Base-by-base conservation (phyloP, 2,888 invertebrate species). In the Lomographa bimaculata region DNA sequence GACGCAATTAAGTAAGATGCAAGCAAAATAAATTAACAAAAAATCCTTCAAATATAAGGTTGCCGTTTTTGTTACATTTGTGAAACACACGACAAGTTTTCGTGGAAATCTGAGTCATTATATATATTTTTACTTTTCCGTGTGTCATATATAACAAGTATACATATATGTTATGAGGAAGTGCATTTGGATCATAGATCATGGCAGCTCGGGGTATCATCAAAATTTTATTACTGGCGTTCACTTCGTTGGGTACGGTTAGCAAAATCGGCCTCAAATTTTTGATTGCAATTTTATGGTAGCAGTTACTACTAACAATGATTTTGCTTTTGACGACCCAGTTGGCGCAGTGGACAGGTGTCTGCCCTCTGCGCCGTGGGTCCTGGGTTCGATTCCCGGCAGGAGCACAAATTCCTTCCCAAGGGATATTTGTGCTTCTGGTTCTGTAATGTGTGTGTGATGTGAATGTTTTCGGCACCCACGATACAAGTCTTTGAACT, bases 21-120 rank as follows among this genome's bases (percentile, higher is more conserved):
- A 38, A 43, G 43, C 24, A 41, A 43, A 43, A 39, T 32, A 42
- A 45, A 48, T 41, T 40, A 42, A 44, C 49, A 49, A 52, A 49
- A 52, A 46, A 42, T 27, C 39, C 44, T 41, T 45, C 27, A 37
- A 47, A 40, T 44, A 35, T 23, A 32, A 33, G 34, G 39, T 19
- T 25, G 28, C 32, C 29, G 25, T 50, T 54, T 53, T 54, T 48
- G 46, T 45, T 19, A 24, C 28, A 28, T 46, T 46, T 46, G 48
- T 50, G 32, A 49, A 58, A 64, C 44, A 34, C 46, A 40, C 39
- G 47, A 49, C 46, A 50, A 57, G 54, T 66, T 67, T 71, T 69
- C 72, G 60, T 63, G 66, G 75, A 76, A 74, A 68, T 54, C 43
- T 71, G 69, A 69, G 64, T 74, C 66, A 71, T 54, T 58, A 52